Percentiles rank a stretch among this genome's conserved stretches.
Evolutionary conservation across 2,113 vertebrate genomes (phyloP).

Genomic region (Ardeotis arabs): DNA sequence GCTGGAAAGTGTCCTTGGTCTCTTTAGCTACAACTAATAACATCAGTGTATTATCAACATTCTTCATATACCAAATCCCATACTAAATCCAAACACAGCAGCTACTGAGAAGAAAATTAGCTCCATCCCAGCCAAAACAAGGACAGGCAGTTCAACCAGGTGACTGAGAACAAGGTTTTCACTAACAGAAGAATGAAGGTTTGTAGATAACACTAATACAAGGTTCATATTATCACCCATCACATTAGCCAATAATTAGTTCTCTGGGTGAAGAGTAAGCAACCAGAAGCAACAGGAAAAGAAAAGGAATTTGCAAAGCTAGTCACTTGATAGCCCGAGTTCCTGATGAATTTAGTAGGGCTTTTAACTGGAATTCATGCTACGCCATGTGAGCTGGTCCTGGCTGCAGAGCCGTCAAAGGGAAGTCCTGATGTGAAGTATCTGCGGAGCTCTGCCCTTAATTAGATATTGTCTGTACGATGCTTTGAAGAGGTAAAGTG

Average conservation of each 20-base stretch:
- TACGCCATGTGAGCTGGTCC: not conserved
- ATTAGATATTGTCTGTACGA: conserved; percentile 31
- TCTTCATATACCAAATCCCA: too few species aligned
- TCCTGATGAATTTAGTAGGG: not conserved
- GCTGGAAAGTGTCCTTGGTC: too few species aligned
- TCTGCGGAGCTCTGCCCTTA: conserved; percentile 44
- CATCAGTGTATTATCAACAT: too few species aligned
- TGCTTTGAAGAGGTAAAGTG: conserved; percentile 60
- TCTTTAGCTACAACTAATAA: too few species aligned
- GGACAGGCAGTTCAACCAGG: not conserved
- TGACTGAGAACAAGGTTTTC: conserved; percentile 10
- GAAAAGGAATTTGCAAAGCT: not conserved
- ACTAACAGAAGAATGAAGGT: not conserved
- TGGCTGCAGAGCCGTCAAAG: conserved; percentile 1
- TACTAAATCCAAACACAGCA: too few species aligned
- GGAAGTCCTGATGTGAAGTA: conserved; percentile 38
- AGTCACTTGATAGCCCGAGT: not conserved
- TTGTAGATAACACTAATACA: conserved; percentile 5
- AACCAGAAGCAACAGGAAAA: not conserved
- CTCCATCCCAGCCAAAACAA: too few species aligned
- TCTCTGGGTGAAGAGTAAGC: not conserved
- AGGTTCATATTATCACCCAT: not conserved
- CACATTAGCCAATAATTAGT: conserved; percentile 15
- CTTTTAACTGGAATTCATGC: not conserved
- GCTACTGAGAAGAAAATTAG: too few species aligned